phyloP scores from a whole-genome alignment of 2,113 vertebrate genomes.

The Onychostoma macrolepis region DNA sequence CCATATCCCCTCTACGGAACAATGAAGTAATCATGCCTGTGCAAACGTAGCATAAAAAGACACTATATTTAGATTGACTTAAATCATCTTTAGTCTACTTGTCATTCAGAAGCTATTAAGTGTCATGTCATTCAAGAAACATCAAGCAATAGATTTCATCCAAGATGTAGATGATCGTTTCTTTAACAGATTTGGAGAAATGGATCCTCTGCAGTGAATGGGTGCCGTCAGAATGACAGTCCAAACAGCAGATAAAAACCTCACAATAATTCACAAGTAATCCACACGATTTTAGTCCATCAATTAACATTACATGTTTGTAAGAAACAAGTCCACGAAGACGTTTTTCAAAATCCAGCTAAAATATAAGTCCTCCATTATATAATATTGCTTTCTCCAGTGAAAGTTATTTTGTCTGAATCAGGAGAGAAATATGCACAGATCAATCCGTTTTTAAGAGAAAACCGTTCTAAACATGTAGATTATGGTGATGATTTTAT shows the following conservation, averaged over 20 bases:
- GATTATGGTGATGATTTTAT: neutral
- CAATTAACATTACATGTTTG: too few relatives aligned
- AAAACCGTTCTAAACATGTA: too few relatives aligned
- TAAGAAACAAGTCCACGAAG: too few relatives aligned
- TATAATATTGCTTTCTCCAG: neutral
- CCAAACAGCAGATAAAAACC: neutral
- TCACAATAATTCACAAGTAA: neutral
- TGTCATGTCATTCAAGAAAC: neutral
- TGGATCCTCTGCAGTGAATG: neutral
- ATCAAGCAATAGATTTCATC: neutral
- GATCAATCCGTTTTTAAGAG: too few relatives aligned
- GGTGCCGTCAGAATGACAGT: neutral
- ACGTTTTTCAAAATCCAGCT: too few relatives aligned
- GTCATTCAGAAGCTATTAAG: neutral
- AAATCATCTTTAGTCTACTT: neutral
- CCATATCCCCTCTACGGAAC: slow-evolving; percentile 14
- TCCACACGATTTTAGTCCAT: neutral
- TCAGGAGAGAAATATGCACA: neutral
- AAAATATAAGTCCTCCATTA: neutral
- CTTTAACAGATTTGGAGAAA: neutral
- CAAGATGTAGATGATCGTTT: neutral
- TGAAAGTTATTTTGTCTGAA: neutral
- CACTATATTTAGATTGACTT: slow-evolving; percentile 2
- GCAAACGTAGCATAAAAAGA: slow-evolving; percentile 17
- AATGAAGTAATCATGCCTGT: slow-evolving; percentile 18